Evolutionary conservation across 2,888 invertebrate genomes (phyloP).

Genomic region (Napeogenes inachia): DNA sequence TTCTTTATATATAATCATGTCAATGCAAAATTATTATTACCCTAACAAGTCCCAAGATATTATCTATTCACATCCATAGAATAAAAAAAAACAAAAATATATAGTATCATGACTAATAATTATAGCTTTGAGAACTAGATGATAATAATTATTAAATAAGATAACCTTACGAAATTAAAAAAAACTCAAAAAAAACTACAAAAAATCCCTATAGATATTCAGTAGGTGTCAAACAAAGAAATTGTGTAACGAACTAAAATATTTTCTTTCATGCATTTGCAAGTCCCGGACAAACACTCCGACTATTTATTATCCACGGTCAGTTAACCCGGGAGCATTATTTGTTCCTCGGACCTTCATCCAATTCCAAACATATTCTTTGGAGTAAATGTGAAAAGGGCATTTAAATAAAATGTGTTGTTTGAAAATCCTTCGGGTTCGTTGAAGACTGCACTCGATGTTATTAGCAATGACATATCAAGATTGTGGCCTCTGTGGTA

Average conservation of each 20-base stretch:
- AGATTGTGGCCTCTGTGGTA: too few species aligned
- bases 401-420: constrained; percentile 25
- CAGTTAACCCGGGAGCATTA: constrained; percentile 68
- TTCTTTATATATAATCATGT: neutral
- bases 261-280: constrained; percentile 40
- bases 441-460: neutral
- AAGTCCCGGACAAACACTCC: constrained; percentile 40
- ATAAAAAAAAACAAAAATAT: too few species aligned
- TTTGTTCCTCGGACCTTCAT: constrained; percentile 47
- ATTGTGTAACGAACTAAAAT: constrained; percentile 54
- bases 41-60: too few species aligned
- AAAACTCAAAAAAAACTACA: constrained; percentile 8
- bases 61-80: too few species aligned
- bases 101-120: too few species aligned
- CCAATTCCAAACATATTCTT: constrained; percentile 46
- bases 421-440: constrained; percentile 2
- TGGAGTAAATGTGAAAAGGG: constrained; percentile 24
- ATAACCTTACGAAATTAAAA: neutral
- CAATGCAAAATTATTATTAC: too few species aligned
- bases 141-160: too few species aligned
- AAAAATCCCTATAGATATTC: neutral
- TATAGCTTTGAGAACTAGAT: too few species aligned
- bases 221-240: constrained; percentile 12
- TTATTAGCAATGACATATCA: neutral
- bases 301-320: constrained; percentile 70